Percentiles rank a stretch among this genome's conserved stretches.
These are phyloP conservation scores for Boloria selene DNA, from an alignment of 2,888 invertebrate species.

Conservation along the genomic window DNA sequence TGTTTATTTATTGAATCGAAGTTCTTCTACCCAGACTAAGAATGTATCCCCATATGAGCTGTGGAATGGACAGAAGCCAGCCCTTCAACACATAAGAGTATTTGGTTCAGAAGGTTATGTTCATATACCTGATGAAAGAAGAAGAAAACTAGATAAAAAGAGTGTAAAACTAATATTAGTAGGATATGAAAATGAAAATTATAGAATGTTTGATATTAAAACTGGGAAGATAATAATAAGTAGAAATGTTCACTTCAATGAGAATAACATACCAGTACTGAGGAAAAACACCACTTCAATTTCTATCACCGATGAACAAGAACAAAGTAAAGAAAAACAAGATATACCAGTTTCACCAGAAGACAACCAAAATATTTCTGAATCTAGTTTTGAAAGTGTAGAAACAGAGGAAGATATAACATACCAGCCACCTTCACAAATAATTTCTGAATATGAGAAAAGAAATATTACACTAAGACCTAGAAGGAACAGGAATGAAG, in stretches of 20 bases:
- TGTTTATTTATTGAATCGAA: slow-evolving; percentile 40
- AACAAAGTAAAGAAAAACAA: too few species aligned
- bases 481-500: not conserved
- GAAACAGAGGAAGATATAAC: too few species aligned
- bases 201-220: slow-evolving; percentile 24
- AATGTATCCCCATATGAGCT: slow-evolving; percentile 44
- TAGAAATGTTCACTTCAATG: not conserved
- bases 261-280: too few species aligned
- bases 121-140: slow-evolving; percentile 9
- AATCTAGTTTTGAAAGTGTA: too few species aligned
- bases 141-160: slow-evolving; percentile 36
- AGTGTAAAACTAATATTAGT: slow-evolving; percentile 32
- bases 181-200: slow-evolving; percentile 33
- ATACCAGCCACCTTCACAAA: too few species aligned
- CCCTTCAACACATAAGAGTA: slow-evolving; percentile 37
- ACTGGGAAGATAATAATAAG: slow-evolving; percentile 4
- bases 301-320: too few species aligned
- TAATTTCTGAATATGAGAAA: too few species aligned
- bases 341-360: too few species aligned
- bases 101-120: slow-evolving; percentile 31
- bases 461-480: slow-evolving; percentile 10
- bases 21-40: slow-evolving; percentile 34
- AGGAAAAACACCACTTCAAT: too few species aligned
- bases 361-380: too few species aligned
- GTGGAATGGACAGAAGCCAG: slow-evolving; percentile 40